Conservation (phyloP, 1,140 invertebrate genomes). For the Polypedilum vanderplanki region DNA sequence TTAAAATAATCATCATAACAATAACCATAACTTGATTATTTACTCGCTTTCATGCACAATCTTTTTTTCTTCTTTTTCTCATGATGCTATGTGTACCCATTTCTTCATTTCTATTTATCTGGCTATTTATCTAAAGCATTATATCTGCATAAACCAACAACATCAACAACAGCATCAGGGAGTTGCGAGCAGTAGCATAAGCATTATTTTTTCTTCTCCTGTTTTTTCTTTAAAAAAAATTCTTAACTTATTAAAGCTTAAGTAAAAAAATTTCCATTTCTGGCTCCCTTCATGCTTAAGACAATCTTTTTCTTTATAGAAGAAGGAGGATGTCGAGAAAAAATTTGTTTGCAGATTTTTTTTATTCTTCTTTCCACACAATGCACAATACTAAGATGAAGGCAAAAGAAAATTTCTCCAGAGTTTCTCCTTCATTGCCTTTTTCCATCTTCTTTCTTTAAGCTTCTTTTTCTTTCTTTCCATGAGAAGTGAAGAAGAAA, state of each 20-base stretch:
- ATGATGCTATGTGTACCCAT: not conserved
- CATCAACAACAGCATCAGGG: not conserved
- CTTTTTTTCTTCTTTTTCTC: not conserved
- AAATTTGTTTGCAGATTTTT: not conserved
- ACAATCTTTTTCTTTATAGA: not conserved
- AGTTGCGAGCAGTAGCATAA: not conserved
- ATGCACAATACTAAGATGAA: not conserved
- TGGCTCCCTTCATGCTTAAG: too few relatives aligned
- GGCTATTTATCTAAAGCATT: not conserved
- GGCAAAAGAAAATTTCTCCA: too few relatives aligned
- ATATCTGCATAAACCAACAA: not conserved
- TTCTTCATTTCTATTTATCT: not conserved
- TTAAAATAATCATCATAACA: not conserved
- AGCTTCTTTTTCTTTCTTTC: not conserved
- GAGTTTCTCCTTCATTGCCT: not conserved
- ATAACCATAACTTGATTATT: conserved; percentile 19
- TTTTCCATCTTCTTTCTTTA: not conserved
- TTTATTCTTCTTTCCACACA: not conserved
- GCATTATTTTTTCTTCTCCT: not conserved
- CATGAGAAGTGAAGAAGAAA: too few relatives aligned
- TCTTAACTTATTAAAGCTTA: not conserved
- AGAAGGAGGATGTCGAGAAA: not conserved
- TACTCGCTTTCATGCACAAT: not conserved
- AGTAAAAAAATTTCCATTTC: not conserved
- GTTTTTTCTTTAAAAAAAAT: not conserved